Conservation (phyloP, 2,797 vertebrate genomes). For the Galago senegalensis region DNA sequence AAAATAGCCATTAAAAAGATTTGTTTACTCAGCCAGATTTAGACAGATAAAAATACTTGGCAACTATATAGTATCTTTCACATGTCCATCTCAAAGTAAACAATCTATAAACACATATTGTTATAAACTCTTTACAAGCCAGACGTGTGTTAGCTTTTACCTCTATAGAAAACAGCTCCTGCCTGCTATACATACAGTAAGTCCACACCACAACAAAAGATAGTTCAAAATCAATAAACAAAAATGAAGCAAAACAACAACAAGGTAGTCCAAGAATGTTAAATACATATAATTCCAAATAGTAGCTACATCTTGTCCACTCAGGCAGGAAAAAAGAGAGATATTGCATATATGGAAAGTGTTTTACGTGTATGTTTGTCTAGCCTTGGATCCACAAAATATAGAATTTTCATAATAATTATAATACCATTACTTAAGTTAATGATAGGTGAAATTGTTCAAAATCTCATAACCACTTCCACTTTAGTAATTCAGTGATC, state of each 20-base stretch:
- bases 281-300: background rate
- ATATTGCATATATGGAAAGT: background rate
- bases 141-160: constrained; percentile 40
- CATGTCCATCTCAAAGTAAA: constrained; percentile 83
- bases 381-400: constrained; percentile 30
- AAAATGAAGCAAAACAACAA: background rate
- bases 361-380: background rate
- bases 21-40: constrained; percentile 83
- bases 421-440: constrained; percentile 63
- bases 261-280: background rate
- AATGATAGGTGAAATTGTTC: constrained; percentile 53
- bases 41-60: constrained; percentile 80
- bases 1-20: constrained; percentile 85
- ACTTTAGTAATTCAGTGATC: constrained; percentile 66
- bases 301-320: background rate
- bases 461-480: constrained; percentile 67
- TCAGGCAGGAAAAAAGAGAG: background rate
- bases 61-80: constrained; percentile 81
- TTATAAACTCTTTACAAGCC: constrained; percentile 57
- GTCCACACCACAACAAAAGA: background rate
- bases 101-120: constrained; percentile 80
- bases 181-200: background rate
- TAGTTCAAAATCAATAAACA: background rate
- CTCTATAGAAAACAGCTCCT: constrained; percentile 37
- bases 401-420: constrained; percentile 56